Percentiles rank a stretch among this genome's conserved stretches.
Conservation (phyloP, 2,113 vertebrate species). For the Saguinus midas region DNA sequence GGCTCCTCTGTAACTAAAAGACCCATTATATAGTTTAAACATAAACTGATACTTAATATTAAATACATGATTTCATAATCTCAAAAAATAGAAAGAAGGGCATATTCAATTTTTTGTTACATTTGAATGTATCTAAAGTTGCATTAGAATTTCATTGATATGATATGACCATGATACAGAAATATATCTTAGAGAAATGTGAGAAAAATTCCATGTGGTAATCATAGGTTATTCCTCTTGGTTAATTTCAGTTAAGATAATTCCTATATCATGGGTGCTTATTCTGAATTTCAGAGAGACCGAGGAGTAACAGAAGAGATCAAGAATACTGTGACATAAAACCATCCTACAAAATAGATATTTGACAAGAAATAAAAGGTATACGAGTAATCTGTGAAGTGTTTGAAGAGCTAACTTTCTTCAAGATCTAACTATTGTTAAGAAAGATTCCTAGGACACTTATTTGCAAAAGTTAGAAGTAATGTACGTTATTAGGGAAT, state of each 20-base stretch:
- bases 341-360: not conserved
- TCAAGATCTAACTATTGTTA: not conserved
- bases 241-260: slow-evolving; percentile 20
- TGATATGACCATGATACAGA: not conserved
- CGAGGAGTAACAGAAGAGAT: not conserved
- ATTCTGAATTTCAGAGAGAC: slow-evolving; percentile 24
- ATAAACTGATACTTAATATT: not conserved
- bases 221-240: not conserved
- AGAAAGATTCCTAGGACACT: not conserved
- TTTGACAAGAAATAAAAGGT: slow-evolving; percentile 33
- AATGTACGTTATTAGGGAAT: not conserved
- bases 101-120: not conserved
- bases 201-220: not conserved
- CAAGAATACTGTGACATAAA: not conserved
- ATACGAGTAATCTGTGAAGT: not conserved
- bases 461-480: not conserved
- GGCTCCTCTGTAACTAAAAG: not conserved
- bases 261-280: not conserved
- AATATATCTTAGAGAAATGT: not conserved
- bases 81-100: not conserved
- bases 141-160: not conserved
- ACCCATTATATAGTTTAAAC: not conserved
- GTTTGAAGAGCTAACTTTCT: not conserved
- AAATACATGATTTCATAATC: not conserved
- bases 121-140: not conserved